A percentile compares a stretch with the other conserved stretches of the same genome.
Evolutionary conservation across 2,797 vertebrate genomes (phyloP).

Genomic region (Hippoglossus hippoglossus): DNA sequence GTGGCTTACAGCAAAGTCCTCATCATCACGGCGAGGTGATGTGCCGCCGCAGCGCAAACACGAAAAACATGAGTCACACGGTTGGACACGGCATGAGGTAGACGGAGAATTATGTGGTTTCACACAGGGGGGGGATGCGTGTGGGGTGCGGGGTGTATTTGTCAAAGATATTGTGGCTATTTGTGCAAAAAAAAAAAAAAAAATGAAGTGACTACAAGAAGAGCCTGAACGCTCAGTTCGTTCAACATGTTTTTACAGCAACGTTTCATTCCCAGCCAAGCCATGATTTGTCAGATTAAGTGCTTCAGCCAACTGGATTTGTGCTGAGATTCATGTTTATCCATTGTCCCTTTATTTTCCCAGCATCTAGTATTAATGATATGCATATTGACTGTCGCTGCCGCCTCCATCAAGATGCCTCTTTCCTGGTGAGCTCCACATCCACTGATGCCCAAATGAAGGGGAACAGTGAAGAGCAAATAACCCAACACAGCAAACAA

Average conservation of each 20-base stretch:
- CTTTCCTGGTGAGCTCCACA: constrained; percentile 22
- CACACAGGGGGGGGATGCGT: background rate
- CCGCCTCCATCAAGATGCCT: constrained; percentile 10
- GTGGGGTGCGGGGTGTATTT: constrained; percentile 9
- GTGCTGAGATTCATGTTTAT: constrained; percentile 37
- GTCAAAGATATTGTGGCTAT: constrained; percentile 27
- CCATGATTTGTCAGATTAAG: constrained; percentile 42
- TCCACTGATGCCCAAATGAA: constrained; percentile 23
- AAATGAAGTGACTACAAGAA: constrained; percentile 18
- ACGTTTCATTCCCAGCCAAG: constrained; percentile 30
- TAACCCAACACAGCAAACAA: background rate
- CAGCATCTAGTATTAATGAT: constrained; percentile 58
- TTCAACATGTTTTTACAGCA: constrained; percentile 29
- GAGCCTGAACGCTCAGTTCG: constrained; percentile 8
- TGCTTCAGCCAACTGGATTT: constrained; percentile 31
- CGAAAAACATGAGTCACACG: constrained; percentile 61
- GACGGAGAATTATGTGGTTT: constrained; percentile 49
- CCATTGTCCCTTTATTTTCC: constrained; percentile 46
- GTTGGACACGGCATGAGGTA: constrained; percentile 41
- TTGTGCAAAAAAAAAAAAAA: constrained; percentile 7
- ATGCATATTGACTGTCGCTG: constrained; percentile 53
- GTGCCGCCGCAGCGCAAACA: constrained; percentile 50
- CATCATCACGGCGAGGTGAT: constrained; percentile 65
- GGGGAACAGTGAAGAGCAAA: constrained; percentile 17
- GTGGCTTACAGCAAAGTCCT: constrained; percentile 56